Evolutionary conservation across 2,888 invertebrate species (phyloP), one percentile per base, ranked within the genome.

Genomic region (Stenoptilia bipunctidactyla): DNA sequence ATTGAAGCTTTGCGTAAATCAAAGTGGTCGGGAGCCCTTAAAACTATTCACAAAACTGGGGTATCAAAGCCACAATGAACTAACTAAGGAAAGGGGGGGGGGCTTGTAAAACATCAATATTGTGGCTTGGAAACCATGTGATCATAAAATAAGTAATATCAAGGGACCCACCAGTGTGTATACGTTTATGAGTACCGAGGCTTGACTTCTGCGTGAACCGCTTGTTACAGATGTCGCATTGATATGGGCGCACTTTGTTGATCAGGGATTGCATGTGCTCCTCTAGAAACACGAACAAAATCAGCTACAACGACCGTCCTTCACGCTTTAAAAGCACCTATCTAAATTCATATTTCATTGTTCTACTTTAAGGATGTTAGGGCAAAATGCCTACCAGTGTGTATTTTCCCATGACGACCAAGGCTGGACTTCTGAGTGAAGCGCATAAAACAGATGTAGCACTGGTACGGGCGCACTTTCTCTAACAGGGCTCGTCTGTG

Each of bases 141-240:
- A 62, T 72, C 68, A 71, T 64, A 68, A 71, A 52, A 34, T 74
- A 63, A 61, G 66, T 63, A 73, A 75, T 75, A 64, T 74, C 71
- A 74, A 73, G 77, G 77, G 80, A 85, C 85, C 85, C 89, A 86
- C 86, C 86, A 56, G 91, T 91, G 73, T 92, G 92, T 59, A 90
- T 90, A 66, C 91, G 87, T 72, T 91, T 91, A 85, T 92, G 92
- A 61, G 92, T 92, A 79, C 92, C 92, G 58, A 92, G 85, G 79
- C 92, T 92, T 68, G 91, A 91, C 82, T 92, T 92, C 84, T 92
- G 92, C 53, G 92, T 91, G 82, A 92, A 92, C 68, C 91, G 86
- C 84, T 92, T 92, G 71, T 89, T 86, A 76, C 92, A 92, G 66
- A 90, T 85, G 73, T 90, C 90, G 73, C 92, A 92, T 69, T 91